Conservation (phyloP, 2,113 vertebrate species). For the Otolemur garnettii region DNA sequence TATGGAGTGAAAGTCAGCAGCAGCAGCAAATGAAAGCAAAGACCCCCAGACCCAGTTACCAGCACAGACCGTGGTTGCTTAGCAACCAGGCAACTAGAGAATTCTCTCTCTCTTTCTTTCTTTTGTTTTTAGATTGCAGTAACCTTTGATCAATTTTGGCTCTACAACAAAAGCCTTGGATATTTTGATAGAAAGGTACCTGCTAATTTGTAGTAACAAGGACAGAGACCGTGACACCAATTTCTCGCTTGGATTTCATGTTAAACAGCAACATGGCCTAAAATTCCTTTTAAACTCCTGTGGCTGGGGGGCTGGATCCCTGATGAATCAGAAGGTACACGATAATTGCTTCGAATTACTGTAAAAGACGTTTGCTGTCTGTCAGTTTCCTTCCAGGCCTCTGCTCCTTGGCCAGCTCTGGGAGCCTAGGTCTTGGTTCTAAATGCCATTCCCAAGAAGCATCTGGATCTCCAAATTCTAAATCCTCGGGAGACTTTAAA, state of each 20-base stretch:
- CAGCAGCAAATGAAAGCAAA: conserved; percentile 77
- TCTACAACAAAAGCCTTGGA: conserved; percentile 79
- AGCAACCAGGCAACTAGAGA: conserved; percentile 89
- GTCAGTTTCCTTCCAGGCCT: conserved; percentile 9
- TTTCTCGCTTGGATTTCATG: conserved; percentile 65
- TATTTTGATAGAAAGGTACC: conserved; percentile 73
- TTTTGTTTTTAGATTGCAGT: conserved; percentile 88
- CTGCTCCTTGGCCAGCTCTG: background rate
- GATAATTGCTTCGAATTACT: conserved; percentile 70
- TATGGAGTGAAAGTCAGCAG: conserved; percentile 85
- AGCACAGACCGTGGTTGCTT: conserved; percentile 86
- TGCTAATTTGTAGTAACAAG: conserved; percentile 69
- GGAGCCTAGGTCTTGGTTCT: conserved; percentile 17
- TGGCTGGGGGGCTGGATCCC: conserved; percentile 24
- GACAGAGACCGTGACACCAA: conserved; percentile 52
- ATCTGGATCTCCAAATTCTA: background rate
- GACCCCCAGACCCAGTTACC: conserved; percentile 83
- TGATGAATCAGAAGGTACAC: conserved; percentile 68
- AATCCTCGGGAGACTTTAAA: background rate
- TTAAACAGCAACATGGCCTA: conserved; percentile 70
- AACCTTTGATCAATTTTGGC: conserved; percentile 89
- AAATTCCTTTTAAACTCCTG: conserved; percentile 68
- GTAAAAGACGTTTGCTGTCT: conserved; percentile 49
- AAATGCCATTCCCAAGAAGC: background rate
- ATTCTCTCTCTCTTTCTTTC: conserved; percentile 82